Evolutionary conservation across 2,888 invertebrate genomes (phyloP), one percentile per base, ranked within the genome.

Genomic region (Pycnomerus fuliginosus): DNA sequence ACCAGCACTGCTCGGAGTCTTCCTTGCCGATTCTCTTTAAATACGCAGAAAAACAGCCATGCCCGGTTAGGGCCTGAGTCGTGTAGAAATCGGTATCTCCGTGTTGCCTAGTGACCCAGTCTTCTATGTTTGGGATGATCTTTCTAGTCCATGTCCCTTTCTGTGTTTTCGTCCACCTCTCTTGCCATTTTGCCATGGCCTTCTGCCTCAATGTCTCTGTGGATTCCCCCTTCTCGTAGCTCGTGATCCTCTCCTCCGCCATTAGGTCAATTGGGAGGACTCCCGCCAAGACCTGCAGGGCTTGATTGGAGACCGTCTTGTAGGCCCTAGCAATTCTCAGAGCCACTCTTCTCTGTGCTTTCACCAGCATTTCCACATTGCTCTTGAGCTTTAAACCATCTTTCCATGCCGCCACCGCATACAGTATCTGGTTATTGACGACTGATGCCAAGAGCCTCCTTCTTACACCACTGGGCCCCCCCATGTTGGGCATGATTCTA

Each of bases 1-100:
- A 41, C 13, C 2, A n/a, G 30, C 51, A 48, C 3, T 2, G 10
- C 7, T 25, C 33, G 10, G 12, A 13, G 3, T 11, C 16, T 7
- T 1, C 33, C 22, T 44, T 51, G 1, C 48, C 42, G 1, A 54
- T 50, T 11, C 32, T 30, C 5, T 44, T 4, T 1, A 36, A 7
- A 32, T 43, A 56, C 2, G 29, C 30, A 7, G 15, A 12, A 24
- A 48, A 48, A 17, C 40, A 34, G 5, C 49, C 51, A 39, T 53
- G 50, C 2, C 42, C 47, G 3, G 47, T 44, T 16, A 49, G 36
- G 1, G 37, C 8, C 17, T 53, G 49, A 3, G 49, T 44, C 5
- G 48, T n/a, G 29, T 42, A 23, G 22, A 43, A 53, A 8, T 22
- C 28, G 1, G 35, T n/a, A 13, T 51, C 17, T n/a, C 38, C 40